These are phyloP conservation scores for Melopsittacus undulatus DNA, from an alignment of 2,797 vertebrate species.

Conservation along the genomic window DNA sequence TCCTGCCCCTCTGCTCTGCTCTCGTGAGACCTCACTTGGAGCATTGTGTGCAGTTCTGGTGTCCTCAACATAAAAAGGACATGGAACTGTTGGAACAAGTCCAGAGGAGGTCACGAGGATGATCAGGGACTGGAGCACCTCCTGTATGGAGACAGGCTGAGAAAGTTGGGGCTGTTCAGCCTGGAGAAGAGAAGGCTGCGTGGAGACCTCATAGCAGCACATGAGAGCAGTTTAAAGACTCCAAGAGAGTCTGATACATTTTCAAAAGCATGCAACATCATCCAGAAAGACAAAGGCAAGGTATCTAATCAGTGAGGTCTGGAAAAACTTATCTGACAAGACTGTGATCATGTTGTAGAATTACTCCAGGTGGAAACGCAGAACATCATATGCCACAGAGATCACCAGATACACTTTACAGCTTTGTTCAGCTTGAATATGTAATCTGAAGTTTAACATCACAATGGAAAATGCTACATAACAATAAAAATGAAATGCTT, in stretches of 20 bases:
- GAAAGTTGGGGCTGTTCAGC: too few relatives aligned
- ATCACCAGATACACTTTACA: background rate
- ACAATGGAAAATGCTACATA: background rate
- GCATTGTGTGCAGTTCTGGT: too few relatives aligned
- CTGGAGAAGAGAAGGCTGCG: too few relatives aligned
- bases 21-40: too few relatives aligned
- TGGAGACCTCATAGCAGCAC: too few relatives aligned
- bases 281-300: background rate
- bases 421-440: background rate
- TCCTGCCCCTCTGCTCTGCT: too few relatives aligned
- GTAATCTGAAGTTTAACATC: background rate
- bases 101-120: too few relatives aligned
- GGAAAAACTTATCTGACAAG: background rate
- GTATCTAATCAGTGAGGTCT: background rate
- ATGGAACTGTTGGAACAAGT: too few relatives aligned
- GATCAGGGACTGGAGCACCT: too few relatives aligned
- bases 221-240: background rate
- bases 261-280: background rate
- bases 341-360: background rate
- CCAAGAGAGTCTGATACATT: background rate
- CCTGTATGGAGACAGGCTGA: too few relatives aligned
- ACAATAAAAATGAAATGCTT: background rate
- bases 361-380: background rate
- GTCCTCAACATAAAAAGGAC: too few relatives aligned
- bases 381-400: background rate